These are phyloP conservation scores for Elysia chlorotica DNA, from an alignment of 1,140 invertebrate genomes.

Conservation along the genomic window DNA sequence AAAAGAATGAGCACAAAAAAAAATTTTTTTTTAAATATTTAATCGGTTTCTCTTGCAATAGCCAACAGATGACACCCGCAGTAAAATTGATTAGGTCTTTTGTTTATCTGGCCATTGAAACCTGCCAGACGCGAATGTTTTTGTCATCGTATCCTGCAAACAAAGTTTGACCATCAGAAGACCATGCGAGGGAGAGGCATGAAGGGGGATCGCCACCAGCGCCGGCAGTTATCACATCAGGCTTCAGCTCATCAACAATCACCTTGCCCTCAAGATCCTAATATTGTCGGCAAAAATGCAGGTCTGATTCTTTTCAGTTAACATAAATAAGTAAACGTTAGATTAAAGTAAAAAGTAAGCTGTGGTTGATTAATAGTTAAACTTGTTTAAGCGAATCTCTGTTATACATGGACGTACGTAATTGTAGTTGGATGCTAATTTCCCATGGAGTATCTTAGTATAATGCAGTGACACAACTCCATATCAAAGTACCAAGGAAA, in stretches of 20 bases:
- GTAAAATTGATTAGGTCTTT: constrained; percentile 24
- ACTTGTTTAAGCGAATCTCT: too few relatives aligned
- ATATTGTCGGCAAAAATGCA: too few relatives aligned
- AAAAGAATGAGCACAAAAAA: too few relatives aligned
- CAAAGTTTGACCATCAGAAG: constrained; percentile 96
- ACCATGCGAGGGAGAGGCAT: constrained; percentile 98
- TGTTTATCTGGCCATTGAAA: constrained; percentile 65
- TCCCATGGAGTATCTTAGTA: too few relatives aligned
- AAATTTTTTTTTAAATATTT: too few relatives aligned
- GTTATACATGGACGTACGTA: too few relatives aligned
- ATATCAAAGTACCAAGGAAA: too few relatives aligned
- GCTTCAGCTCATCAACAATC: constrained; percentile 97
- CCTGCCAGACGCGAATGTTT: constrained; percentile 98
- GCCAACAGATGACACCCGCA: neutral
- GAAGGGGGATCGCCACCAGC: constrained; percentile 80
- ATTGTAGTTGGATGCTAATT: too few relatives aligned
- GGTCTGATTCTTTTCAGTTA: too few relatives aligned
- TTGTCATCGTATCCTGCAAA: constrained; percentile 99
- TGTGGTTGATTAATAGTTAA: too few relatives aligned
- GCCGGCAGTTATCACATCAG: constrained; percentile 79
- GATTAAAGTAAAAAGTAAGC: neutral
- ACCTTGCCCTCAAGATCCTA: constrained; percentile 98
- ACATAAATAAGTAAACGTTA: neutral
- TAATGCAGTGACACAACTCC: too few relatives aligned
- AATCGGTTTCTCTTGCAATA: neutral